Evolutionary conservation across 1,140 invertebrate genomes (phyloP).

Genomic region (Lepidostoma basale): DNA sequence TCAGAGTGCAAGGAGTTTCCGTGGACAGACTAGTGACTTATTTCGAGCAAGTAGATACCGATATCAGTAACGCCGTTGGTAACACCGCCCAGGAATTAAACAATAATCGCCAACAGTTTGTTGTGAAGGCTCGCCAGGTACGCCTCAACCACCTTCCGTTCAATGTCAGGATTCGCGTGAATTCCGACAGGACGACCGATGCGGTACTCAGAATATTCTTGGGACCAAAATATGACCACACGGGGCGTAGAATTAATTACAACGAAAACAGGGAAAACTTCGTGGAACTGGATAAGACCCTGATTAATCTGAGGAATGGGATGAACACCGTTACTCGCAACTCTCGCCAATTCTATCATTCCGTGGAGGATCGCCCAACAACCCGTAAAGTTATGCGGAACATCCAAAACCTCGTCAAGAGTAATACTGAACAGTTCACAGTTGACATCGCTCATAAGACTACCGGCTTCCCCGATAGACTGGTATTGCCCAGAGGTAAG

Average conservation of each 20-base stretch:
- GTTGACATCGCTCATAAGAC: slow-evolving; percentile 51
- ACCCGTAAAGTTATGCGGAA: slow-evolving; percentile 55
- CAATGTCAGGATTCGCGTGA: slow-evolving; percentile 62
- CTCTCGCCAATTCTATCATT: slow-evolving; percentile 69
- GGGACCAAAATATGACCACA: slow-evolving; percentile 65
- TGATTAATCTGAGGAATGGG: slow-evolving; percentile 66
- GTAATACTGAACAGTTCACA: slow-evolving; percentile 50
- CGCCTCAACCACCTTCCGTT: slow-evolving; percentile 67
- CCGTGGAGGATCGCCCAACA: slow-evolving; percentile 58
- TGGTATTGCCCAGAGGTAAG: slow-evolving; percentile 71
- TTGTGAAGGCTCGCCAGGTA: slow-evolving; percentile 48
- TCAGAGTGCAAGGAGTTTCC: slow-evolving; percentile 62
- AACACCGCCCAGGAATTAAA: slow-evolving; percentile 27
- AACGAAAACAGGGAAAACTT: slow-evolving; percentile 64
- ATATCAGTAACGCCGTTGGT: slow-evolving; percentile 54
- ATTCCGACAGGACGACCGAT: slow-evolving; percentile 61
- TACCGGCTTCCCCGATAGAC: slow-evolving; percentile 66
- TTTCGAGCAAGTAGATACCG: slow-evolving; percentile 59
- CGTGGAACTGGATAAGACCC: slow-evolving; percentile 73
- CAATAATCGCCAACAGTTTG: slow-evolving; percentile 36
- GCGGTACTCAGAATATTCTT: slow-evolving; percentile 66
- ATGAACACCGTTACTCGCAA: slow-evolving; percentile 70
- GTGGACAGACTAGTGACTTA: slow-evolving; percentile 62
- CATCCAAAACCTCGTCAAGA: slow-evolving; percentile 52
- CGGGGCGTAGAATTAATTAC: slow-evolving; percentile 58